Base-by-base conservation (phyloP, 2,797 vertebrate genomes). In the Hydrophis major region DNA sequence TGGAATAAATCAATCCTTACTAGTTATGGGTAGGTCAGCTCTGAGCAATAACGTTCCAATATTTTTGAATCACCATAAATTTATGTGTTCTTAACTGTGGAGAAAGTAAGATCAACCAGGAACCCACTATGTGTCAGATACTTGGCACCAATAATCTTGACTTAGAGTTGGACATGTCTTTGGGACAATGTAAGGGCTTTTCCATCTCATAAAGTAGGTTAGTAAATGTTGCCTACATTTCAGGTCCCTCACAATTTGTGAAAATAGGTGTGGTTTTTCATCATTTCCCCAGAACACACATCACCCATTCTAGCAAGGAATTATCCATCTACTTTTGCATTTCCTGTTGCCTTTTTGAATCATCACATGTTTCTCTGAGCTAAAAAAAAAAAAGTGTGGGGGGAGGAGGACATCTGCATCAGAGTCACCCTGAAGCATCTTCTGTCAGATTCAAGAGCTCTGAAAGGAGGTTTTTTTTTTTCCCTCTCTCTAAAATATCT, bases 231-330 rank as follows among this genome's bases (percentile, higher is more conserved):
- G 22, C 4, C 92, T 87, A 92, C 92, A 94, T 61, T 47, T 63
- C 27, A 55, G 14, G 42, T 89, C 61, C 94, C 92, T 88, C 87
- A 27, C 91, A 93, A 91, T 95, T 96, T 92, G 93, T 95, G 91
- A 61, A 37, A 96, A 93, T 91, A 96, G 74, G 37, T 95, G 83
- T 92, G 0, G 92, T 37, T 95, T 94, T 93, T 59, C 20, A 22
- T 88, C 7, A n/a, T 95, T 96, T 95, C 78, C 94, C 92, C 86
- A 37, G 95, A 94, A 93, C 25, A 86, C 69, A 22, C 59, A 89
- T 66, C 92, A 90, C 92, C 78, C 93, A 87, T 94, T 96, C 61
- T 78, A 89, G 90, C 92, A 96, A 95, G 96, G 95, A 94, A 57
- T 91, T 88, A 66, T 92, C 89, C 94, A 87, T 90, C 60, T 6